Percentiles rank a stretch among this genome's conserved stretches.
Conservation (phyloP, 2,113 vertebrate genomes). For the Epinephelus fuscoguttatus region DNA sequence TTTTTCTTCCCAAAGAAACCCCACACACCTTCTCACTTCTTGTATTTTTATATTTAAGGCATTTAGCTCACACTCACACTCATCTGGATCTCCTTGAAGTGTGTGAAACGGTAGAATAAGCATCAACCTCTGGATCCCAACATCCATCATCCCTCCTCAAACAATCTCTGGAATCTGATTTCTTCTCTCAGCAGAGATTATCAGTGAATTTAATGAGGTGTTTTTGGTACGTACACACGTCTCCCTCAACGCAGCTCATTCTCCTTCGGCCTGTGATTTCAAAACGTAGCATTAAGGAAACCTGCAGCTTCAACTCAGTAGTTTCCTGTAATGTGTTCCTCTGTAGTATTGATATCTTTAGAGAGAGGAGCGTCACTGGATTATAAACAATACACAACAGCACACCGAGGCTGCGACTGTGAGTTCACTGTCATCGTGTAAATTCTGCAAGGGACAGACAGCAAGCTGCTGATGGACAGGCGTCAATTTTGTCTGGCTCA, state of each 20-base stretch:
- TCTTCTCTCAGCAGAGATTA: not conserved
- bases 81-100: slow-evolving; percentile 21
- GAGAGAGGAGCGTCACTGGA: not conserved
- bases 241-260: not conserved
- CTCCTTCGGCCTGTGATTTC: not conserved
- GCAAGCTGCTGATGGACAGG: no score
- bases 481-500: no score
- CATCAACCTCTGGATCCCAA: not conserved
- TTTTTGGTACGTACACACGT: not conserved
- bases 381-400: no score
- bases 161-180: not conserved
- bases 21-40: slow-evolving; percentile 41
- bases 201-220: slow-evolving; percentile 4
- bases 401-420: no score
- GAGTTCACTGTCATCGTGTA: no score
- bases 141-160: not conserved
- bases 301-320: not conserved
- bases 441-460: no score
- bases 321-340: not conserved
- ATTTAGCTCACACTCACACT: slow-evolving; percentile 27
- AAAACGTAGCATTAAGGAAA: no score
- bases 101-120: slow-evolving; percentile 4
- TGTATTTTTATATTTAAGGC: slow-evolving; percentile 18
- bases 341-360: not conserved
- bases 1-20: slow-evolving; percentile 48